Percentiles rank a stretch among this genome's conserved stretches.
These are phyloP conservation scores for Napeogenes sylphis DNA, from an alignment of 2,888 invertebrate genomes.

Conservation along the genomic window DNA sequence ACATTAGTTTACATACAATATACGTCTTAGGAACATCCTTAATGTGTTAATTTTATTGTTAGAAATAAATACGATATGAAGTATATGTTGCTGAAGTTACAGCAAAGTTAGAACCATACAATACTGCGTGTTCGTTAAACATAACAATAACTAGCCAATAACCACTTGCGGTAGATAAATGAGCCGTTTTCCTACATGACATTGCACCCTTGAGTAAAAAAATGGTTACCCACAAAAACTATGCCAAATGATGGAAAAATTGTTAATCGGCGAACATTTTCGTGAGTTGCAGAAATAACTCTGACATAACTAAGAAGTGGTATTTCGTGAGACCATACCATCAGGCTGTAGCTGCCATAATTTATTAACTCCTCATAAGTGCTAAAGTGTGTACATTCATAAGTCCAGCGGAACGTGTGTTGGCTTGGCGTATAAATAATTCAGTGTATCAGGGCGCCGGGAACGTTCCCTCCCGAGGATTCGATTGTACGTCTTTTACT, in stretches of 20 bases:
- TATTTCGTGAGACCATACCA: constrained; percentile 58
- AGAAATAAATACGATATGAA: not conserved
- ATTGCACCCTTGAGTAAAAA: constrained; percentile 20
- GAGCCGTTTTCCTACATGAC: constrained; percentile 21
- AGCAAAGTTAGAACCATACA: not conserved
- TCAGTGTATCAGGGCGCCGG: constrained; percentile 47
- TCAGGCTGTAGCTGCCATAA: constrained; percentile 57
- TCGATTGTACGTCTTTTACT: constrained; percentile 51
- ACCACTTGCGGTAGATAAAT: constrained; percentile 20
- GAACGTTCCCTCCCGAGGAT: constrained; percentile 43
- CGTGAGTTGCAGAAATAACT: constrained; percentile 50
- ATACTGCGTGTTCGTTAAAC: constrained; percentile 7
- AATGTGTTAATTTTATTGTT: not conserved
- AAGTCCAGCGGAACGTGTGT: constrained; percentile 62
- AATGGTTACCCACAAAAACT: constrained; percentile 18
- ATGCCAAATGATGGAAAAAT: constrained; percentile 26
- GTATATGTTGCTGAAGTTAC: not conserved
- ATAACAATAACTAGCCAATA: constrained; percentile 23
- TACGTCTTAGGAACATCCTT: not conserved
- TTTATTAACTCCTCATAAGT: constrained; percentile 75
- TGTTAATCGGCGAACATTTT: constrained; percentile 42
- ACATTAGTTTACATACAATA: not conserved
- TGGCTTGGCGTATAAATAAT: constrained; percentile 62
- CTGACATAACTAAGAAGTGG: constrained; percentile 24
- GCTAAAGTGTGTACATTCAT: constrained; percentile 71